These are phyloP conservation scores for Papilio helenus DNA, from an alignment of 1,140 invertebrate species.

Conservation along the genomic window DNA sequence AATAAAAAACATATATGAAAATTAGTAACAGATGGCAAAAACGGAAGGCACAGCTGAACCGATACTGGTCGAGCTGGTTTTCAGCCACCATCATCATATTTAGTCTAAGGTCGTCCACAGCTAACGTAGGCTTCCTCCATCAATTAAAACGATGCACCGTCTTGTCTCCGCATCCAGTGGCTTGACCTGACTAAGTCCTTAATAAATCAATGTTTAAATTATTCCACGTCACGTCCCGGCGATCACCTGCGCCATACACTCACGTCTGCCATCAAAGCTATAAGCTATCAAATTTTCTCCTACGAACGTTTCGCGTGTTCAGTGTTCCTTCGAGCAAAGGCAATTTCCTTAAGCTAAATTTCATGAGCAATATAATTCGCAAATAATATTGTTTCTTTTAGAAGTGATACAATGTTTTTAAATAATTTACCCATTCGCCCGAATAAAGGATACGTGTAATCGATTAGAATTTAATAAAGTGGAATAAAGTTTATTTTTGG, in stretches of 20 bases:
- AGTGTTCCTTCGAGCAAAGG: slow-evolving; percentile 64
- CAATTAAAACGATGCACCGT: too few relatives aligned
- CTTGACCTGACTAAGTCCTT: too few relatives aligned
- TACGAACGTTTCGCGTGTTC: slow-evolving; percentile 64
- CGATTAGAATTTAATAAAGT: slow-evolving; percentile 51
- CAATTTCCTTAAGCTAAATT: slow-evolving; percentile 78
- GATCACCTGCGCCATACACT: slow-evolving; percentile 37
- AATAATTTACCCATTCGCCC: slow-evolving; percentile 53
- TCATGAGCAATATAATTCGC: slow-evolving; percentile 76
- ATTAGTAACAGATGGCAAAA: too few relatives aligned
- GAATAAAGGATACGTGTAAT: slow-evolving; percentile 49
- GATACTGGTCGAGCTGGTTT: too few relatives aligned
- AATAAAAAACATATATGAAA: too few relatives aligned
- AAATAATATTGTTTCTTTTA: slow-evolving; percentile 69
- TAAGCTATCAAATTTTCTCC: slow-evolving; percentile 77
- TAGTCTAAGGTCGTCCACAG: too few relatives aligned
- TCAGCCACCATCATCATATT: too few relatives aligned
- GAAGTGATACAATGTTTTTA: slow-evolving; percentile 55
- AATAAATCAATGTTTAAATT: slow-evolving; percentile 25
- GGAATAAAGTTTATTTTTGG: slow-evolving; percentile 51
- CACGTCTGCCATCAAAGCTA: slow-evolving; percentile 60
- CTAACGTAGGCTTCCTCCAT: too few relatives aligned
- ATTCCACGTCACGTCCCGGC: background rate
- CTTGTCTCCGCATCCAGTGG: too few relatives aligned
- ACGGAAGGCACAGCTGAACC: too few relatives aligned